phyloP scores from a whole-genome alignment of 1,140 invertebrate species.

The Drosophila jambulina region DNA sequence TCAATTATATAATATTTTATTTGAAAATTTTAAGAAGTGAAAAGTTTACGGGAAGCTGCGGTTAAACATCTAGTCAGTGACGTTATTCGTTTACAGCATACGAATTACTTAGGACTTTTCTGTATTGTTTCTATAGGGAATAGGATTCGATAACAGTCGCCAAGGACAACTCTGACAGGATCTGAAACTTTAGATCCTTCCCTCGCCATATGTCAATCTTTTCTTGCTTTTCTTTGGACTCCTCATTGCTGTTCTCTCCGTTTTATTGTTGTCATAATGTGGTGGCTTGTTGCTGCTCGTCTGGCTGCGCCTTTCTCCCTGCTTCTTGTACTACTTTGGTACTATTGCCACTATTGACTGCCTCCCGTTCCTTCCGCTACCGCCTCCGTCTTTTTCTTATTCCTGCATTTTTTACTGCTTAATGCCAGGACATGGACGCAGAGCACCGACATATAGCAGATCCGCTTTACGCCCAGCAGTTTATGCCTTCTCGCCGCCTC shows the following conservation, averaged over 20 bases:
- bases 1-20: neutral
- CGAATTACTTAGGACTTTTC: no score
- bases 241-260: conserved; percentile 49
- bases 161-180: neutral
- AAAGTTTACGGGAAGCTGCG: neutral
- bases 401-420: conserved; percentile 68
- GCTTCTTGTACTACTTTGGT: conserved; percentile 51
- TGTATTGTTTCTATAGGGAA: neutral
- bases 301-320: conserved; percentile 4
- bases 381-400: conserved; percentile 8
- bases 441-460: conserved; percentile 13
- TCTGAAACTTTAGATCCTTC: neutral
- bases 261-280: conserved; percentile 81
- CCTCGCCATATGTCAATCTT: conserved; percentile 4
- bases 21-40: neutral
- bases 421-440: conserved; percentile 48
- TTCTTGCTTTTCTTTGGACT: conserved; percentile 23
- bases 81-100: neutral
- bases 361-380: conserved; percentile 9
- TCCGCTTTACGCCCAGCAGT: conserved; percentile 22
- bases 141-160: neutral
- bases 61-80: neutral
- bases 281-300: conserved; percentile 65
- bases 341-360: conserved; percentile 57
- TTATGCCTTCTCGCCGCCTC: conserved; percentile 20